phyloP scores from a whole-genome alignment of 1,140 invertebrate species.

The Drosophila watanabei region DNA sequence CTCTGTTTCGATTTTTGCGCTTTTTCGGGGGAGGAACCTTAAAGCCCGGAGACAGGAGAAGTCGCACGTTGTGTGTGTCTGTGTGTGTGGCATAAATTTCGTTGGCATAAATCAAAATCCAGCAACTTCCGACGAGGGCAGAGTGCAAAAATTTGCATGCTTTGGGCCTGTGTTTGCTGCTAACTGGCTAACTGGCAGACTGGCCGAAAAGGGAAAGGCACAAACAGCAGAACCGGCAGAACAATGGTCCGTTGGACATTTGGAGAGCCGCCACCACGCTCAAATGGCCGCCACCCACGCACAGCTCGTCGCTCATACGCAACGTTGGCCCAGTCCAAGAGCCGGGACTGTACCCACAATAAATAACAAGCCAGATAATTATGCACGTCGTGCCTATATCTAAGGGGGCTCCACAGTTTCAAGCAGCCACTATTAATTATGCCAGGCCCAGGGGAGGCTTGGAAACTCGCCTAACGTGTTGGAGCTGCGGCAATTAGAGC shows the following conservation, averaged over 20 bases:
- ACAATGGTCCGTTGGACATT: constrained; percentile 58
- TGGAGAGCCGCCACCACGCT: constrained; percentile 69
- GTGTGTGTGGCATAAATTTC: constrained; percentile 79
- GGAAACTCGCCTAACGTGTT: constrained; percentile 30
- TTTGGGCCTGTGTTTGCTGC: constrained; percentile 21
- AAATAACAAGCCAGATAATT: constrained; percentile 80
- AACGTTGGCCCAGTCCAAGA: constrained; percentile 55
- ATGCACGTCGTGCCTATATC: constrained; percentile 66
- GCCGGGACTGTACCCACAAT: constrained; percentile 56
- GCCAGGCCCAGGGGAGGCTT: neutral
- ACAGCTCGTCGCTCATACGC: constrained; percentile 74
- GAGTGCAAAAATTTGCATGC: constrained; percentile 82
- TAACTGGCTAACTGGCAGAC: constrained; percentile 39
- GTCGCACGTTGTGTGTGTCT: constrained; percentile 56
- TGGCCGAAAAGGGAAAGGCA: constrained; percentile 40
- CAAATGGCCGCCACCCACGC: constrained; percentile 76
- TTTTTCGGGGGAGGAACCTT: constrained; percentile 11
- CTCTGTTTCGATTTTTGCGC: constrained; percentile 6
- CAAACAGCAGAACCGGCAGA: constrained; percentile 26
- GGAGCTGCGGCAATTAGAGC: constrained; percentile 54
- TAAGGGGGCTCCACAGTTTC: constrained; percentile 40
- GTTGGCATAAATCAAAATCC: constrained; percentile 83
- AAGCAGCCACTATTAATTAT: constrained; percentile 54
- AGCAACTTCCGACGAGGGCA: constrained; percentile 78
- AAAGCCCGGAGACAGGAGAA: constrained; percentile 40